Evolutionary conservation across 2,113 vertebrate genomes (phyloP).

Genomic region (Grammomys surdaster): DNA sequence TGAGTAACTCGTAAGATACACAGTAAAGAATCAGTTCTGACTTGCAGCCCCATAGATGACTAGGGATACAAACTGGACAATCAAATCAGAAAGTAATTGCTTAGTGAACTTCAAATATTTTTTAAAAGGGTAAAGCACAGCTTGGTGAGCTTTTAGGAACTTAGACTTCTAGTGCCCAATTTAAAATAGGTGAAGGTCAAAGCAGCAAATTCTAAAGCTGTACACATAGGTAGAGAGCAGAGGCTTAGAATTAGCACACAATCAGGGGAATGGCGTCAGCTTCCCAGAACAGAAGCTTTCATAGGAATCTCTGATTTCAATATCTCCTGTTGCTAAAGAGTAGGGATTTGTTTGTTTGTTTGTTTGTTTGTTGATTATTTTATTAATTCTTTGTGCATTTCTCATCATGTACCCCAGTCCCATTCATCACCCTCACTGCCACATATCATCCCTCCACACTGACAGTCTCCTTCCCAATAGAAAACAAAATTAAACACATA

Average conservation of each 20-base stretch:
- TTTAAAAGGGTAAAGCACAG: not conserved
- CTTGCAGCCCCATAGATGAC: not conserved
- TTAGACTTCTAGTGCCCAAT: not conserved
- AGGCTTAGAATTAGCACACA: not conserved
- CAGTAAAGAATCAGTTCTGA: not conserved
- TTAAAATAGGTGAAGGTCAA: not conserved
- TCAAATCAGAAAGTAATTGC: not conserved
- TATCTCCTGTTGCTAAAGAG: not conserved
- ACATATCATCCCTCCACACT: not conserved
- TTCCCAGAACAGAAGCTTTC: not conserved
- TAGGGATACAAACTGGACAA: not conserved
- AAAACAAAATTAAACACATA: not conserved
- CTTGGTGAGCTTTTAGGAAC: not conserved
- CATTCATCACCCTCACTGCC: fast-evolving
- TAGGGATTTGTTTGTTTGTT: not conserved
- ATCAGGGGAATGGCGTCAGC: not conserved
- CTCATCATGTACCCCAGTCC: not conserved
- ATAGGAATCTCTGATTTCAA: conserved; percentile 26
- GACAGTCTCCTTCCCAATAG: not conserved
- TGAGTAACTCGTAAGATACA: not conserved
- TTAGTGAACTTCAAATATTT: not conserved
- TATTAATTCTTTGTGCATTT: not conserved
- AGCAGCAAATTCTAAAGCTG: not conserved
- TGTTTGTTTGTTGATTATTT: not conserved
- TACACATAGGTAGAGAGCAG: not conserved